A percentile compares a stretch with the other conserved stretches of the same genome.
Evolutionary conservation across 2,113 vertebrate genomes (phyloP).

Genomic region (Anhinga rufa): DNA sequence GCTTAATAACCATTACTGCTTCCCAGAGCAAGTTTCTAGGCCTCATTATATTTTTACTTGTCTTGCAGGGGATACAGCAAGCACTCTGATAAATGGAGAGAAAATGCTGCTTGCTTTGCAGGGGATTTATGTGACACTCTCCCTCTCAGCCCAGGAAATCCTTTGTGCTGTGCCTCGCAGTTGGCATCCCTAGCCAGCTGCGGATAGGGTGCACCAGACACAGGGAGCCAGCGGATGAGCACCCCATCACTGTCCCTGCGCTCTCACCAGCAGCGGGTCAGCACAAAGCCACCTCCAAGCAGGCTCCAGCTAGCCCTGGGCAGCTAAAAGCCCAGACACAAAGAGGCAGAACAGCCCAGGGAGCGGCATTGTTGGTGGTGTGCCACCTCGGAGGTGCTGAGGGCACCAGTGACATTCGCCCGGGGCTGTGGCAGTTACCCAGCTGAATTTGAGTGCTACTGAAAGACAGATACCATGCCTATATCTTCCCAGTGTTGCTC

Average conservation of each 20-base stretch:
- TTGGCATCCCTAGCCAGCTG: not conserved
- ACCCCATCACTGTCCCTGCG: fast-evolving
- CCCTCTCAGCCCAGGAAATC: not conserved
- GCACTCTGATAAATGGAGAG: not conserved
- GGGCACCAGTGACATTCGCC: fast-evolving
- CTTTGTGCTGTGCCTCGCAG: not conserved
- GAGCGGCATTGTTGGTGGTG: not conserved
- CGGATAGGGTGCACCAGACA: not conserved
- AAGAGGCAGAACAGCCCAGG: not conserved
- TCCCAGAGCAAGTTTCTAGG: not conserved
- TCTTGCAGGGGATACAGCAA: not conserved
- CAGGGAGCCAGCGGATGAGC: fast-evolving
- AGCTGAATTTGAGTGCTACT: not conserved
- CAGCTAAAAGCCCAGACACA: not conserved
- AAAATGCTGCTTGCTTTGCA: not conserved
- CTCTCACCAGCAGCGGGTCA: not conserved
- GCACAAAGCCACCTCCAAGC: not conserved
- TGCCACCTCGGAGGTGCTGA: not conserved
- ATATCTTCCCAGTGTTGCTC: not conserved
- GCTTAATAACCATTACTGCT: not conserved
- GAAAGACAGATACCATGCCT: not conserved
- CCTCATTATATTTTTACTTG: not conserved
- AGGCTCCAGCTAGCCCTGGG: not conserved
- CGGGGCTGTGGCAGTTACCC: not conserved
- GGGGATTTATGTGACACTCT: constrained; percentile 5